Evolutionary conservation across 92 coral and sea anemone genomes (phyloP), one percentile per base, ranked within the genome.

Genomic region (Bergia sp.): DNA sequence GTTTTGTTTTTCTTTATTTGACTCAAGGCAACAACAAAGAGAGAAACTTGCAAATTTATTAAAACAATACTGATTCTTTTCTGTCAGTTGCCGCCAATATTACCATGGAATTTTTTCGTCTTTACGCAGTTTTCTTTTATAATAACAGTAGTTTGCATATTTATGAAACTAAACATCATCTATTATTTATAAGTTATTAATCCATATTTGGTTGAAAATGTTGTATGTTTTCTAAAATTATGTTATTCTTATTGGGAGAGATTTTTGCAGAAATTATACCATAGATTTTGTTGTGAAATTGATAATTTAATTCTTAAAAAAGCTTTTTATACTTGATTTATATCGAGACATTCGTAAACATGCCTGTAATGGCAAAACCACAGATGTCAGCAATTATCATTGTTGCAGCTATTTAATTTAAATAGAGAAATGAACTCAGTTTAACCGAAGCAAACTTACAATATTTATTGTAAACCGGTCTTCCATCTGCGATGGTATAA

Each of bases 131-230:
- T 61, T 53, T 8, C 58, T 18, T 47, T 53, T 45, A 45, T 53
- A 53, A 61, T 1, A 61, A 21, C 6, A 61, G 23, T 3, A 0
- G 69, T 61, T 61, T 61, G 43, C 78, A 39, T 74, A 36, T 74
- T 9, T 29, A 74, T 36, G 76, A 72, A 72, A 72, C 10, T 36
- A 23, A 38, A 36, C 76, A 72, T 36, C 78, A 74, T 74, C 43
- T 15, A 74, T 74, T 37, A 73, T 79, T 47, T 55, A 79, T 79
- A 47, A 79, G 61, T 79, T 79, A 79, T 47, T 53, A 47, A 79
- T 72, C 83, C 66, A 23, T 79, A 79, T 79, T 79, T 55, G 65
- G 40, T 49, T 79, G 66, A 45, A 11, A 23, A 40, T 12, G 47
- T 75, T 75, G 79, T 23, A 12, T 76, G 23, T 41, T 76, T 41